Conservation (phyloP, 2,888 invertebrate species). For the Drosophila multiciliata region DNA sequence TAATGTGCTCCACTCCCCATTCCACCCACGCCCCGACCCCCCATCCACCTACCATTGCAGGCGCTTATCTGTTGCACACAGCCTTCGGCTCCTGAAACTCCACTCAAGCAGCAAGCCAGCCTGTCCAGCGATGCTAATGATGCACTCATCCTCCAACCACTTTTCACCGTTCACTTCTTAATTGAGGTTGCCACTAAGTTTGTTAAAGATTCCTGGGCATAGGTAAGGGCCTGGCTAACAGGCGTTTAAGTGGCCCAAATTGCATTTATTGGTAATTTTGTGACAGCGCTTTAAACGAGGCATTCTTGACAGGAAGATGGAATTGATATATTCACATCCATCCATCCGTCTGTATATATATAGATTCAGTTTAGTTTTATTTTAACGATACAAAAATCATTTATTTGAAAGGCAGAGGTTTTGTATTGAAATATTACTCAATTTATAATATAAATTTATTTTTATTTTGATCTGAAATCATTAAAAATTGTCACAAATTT, state of each 20-base stretch:
- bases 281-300: background rate
- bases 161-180: slow-evolving; percentile 17
- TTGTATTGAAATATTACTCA: background rate
- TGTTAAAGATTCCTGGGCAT: background rate
- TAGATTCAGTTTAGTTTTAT: background rate
- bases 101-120: slow-evolving; percentile 15
- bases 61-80: slow-evolving; percentile 76
- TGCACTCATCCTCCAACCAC: slow-evolving; percentile 31
- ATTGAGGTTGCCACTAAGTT: slow-evolving; percentile 6
- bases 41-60: background rate
- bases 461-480: background rate
- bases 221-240: slow-evolving; percentile 1
- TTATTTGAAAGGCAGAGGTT: background rate
- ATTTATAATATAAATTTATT: too few species aligned
- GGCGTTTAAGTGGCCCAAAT: slow-evolving; percentile 7
- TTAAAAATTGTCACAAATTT: background rate
- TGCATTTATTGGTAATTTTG: slow-evolving; percentile 9
- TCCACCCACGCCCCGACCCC: background rate
- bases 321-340: background rate
- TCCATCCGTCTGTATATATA: background rate
- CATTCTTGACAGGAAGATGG: background rate
- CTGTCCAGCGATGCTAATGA: slow-evolving; percentile 69
- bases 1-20: slow-evolving; percentile 10
- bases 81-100: slow-evolving; percentile 40
- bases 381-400: background rate